Evolutionary conservation across 2,797 vertebrate species (phyloP).

Genomic region (Liparis tanakae): DNA sequence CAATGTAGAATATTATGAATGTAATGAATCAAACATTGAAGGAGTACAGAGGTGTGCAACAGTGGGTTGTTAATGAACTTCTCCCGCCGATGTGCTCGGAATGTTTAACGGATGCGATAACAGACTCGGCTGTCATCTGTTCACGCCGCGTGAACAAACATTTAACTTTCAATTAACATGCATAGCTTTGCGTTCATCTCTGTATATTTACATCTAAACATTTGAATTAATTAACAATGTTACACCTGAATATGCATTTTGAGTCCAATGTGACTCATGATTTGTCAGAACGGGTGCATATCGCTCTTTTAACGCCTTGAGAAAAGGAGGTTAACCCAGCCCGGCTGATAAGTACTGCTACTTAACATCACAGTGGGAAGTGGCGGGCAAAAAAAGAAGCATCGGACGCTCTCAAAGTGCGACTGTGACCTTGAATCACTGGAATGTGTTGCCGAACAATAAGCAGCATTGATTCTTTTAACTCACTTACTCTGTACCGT

Average conservation of each 20-base stretch:
- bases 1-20: slow-evolving; percentile 78
- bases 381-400: slow-evolving; percentile 18
- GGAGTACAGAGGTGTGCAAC: slow-evolving; percentile 63
- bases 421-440: slow-evolving; percentile 28
- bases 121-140: slow-evolving; percentile 41
- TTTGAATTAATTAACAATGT: slow-evolving; percentile 51
- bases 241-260: slow-evolving; percentile 6
- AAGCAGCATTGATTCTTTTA: slow-evolving; percentile 52
- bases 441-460: slow-evolving; percentile 48
- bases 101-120: slow-evolving; percentile 40
- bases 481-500: slow-evolving; percentile 26
- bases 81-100: slow-evolving; percentile 62
- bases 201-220: slow-evolving; percentile 43
- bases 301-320: neutral
- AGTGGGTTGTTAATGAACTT: slow-evolving; percentile 72
- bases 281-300: neutral
- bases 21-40: slow-evolving; percentile 78
- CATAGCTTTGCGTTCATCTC: slow-evolving; percentile 41
- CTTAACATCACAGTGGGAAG: slow-evolving; percentile 22
- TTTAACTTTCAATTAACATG: slow-evolving; percentile 38
- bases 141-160: slow-evolving; percentile 44
- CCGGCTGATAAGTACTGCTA: slow-evolving; percentile 17
- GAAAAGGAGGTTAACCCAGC: slow-evolving; percentile 8
- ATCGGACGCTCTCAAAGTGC: slow-evolving; percentile 17
- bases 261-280: slow-evolving; percentile 4